phyloP scores from a whole-genome alignment of 2,113 vertebrate species.

The Riparia riparia region DNA sequence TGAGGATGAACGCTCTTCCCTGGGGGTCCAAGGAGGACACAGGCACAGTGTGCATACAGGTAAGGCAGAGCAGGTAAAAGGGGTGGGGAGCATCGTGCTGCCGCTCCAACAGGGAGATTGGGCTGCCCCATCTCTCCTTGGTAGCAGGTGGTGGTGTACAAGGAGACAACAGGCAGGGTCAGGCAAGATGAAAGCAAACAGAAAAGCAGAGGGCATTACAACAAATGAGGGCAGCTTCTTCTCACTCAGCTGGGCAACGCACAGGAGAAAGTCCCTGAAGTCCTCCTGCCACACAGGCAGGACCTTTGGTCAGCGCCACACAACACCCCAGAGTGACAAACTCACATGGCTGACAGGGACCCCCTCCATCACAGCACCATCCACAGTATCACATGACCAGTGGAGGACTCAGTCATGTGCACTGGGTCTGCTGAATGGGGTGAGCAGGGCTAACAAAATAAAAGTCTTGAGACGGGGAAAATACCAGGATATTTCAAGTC shows the following conservation, averaged over 20 bases:
- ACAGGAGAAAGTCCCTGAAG: neutral
- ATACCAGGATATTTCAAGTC: neutral
- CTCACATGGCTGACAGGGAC: neutral
- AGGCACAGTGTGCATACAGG: neutral
- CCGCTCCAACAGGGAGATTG: neutral
- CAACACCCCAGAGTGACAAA: neutral
- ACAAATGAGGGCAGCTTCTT: neutral
- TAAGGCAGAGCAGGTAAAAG: neutral
- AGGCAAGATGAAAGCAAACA: neutral
- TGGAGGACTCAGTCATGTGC: neutral
- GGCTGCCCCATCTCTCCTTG: neutral
- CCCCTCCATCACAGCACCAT: neutral
- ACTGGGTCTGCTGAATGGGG: neutral
- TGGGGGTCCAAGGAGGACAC: accelerated
- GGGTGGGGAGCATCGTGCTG: neutral
- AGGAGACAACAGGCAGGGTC: neutral
- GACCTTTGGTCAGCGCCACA: neutral
- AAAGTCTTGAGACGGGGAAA: neutral
- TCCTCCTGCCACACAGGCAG: neutral
- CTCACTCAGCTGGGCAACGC: neutral
- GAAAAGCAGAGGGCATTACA: neutral
- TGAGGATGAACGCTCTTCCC: neutral
- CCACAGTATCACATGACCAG: accelerated
- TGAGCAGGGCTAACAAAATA: neutral
- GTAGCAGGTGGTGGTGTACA: accelerated